A percentile compares a stretch with the other conserved stretches of the same genome.
phyloP scores from a whole-genome alignment of 2,888 invertebrate species.

The Clistopyga incitator region DNA sequence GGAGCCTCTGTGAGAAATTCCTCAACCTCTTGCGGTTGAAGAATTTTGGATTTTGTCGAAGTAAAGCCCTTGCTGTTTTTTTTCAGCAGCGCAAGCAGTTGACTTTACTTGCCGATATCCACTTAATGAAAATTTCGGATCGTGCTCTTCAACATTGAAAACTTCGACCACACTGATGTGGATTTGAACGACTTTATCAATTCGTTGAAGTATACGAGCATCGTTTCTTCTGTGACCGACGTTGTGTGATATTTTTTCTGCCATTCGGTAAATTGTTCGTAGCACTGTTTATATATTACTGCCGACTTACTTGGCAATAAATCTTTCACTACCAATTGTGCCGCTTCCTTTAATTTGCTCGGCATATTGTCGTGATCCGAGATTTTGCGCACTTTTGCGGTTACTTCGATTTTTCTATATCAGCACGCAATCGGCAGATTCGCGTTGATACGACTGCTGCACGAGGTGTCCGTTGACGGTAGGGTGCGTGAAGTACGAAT shows the following conservation, averaged over 20 bases:
- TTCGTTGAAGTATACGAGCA: slow-evolving; percentile 61
- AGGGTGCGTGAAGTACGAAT: no score
- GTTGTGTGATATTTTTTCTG: slow-evolving; percentile 5
- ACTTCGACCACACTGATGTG: slow-evolving; percentile 55
- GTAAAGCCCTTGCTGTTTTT: slow-evolving; percentile 36
- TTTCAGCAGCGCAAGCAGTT: not conserved
- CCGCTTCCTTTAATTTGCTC: not conserved
- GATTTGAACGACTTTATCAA: slow-evolving; percentile 45
- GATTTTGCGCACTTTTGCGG: slow-evolving; percentile 13
- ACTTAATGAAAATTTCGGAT: not conserved
- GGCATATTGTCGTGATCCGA: slow-evolving; percentile 12
- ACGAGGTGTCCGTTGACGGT: no score
- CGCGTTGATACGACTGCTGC: no score
- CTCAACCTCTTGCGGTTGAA: slow-evolving; percentile 29
- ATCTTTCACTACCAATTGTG: not conserved
- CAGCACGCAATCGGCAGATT: no score
- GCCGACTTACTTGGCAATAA: slow-evolving; percentile 8
- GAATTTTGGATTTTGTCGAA: no score
- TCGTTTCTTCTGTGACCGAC: slow-evolving; percentile 23
- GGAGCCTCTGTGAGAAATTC: slow-evolving; percentile 35
- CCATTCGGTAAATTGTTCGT: slow-evolving; percentile 12
- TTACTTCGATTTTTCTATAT: not conserved
- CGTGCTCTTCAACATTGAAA: slow-evolving; percentile 61
- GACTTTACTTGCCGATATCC: slow-evolving; percentile 3
- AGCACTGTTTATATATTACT: slow-evolving; percentile 28